Evolutionary conservation across 2,113 vertebrate genomes (phyloP).

Genomic region (Paratilapia polleni): DNA sequence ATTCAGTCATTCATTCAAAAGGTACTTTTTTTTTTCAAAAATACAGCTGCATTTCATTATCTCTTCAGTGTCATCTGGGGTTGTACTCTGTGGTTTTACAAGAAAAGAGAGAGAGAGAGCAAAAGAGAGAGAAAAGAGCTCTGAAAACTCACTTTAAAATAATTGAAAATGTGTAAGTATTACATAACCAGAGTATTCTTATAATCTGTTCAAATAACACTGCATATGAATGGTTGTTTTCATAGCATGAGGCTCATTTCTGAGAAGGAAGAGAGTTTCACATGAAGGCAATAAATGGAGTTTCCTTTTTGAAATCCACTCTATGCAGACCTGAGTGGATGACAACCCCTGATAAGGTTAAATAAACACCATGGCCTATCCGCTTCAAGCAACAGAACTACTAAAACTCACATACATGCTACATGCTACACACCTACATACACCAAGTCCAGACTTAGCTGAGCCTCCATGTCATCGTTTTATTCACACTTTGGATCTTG

Average conservation of each 20-base stretch:
- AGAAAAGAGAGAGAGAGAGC: not conserved
- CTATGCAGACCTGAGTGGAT: conserved; percentile 60
- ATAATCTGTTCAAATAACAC: conserved; percentile 48
- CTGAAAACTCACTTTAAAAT: conserved; percentile 26
- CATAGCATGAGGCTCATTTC: conserved; percentile 33
- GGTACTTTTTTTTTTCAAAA: not conserved
- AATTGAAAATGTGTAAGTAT: conserved; percentile 28
- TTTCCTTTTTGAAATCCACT: conserved; percentile 75
- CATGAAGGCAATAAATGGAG: conserved; percentile 71
- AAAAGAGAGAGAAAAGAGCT: not conserved
- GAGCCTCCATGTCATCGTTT: not conserved
- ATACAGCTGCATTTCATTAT: conserved; percentile 20
- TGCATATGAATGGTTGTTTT: conserved; percentile 60
- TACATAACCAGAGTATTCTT: conserved; percentile 46
- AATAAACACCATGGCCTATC: conserved; percentile 66
- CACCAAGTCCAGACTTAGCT: not conserved
- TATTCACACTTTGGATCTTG: too few species aligned
- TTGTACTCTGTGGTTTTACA: not conserved
- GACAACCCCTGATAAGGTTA: conserved; percentile 79
- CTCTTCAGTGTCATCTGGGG: not conserved
- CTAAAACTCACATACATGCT: conserved; percentile 19
- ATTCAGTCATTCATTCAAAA: not conserved
- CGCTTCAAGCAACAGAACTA: conserved; percentile 24
- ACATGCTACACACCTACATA: conserved; percentile 3
- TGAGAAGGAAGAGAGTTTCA: conserved; percentile 55